Evolutionary conservation across 2,888 invertebrate species (phyloP), one percentile per base, ranked within the genome.

Genomic region (Drosophila ustulata): DNA sequence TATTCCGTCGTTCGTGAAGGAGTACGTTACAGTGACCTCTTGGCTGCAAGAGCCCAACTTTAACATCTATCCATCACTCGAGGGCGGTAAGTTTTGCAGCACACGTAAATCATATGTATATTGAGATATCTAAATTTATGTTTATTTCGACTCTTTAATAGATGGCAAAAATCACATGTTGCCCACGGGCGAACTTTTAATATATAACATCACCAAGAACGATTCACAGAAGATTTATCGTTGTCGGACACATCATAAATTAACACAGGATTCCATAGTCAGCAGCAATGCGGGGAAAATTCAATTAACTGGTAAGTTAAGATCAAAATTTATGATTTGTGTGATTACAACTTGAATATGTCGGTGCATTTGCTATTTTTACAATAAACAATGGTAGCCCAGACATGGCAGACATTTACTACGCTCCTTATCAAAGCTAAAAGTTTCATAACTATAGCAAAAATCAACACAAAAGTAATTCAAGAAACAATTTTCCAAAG

Each of bases 141-240:
- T 28, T 11, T 34, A 30, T 23, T 34, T 39, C 7, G 23, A 56
- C 62, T 52, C 23, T 41, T 41, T 45, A 28, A n/a, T n/a, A 94
- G 94, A 94, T 91, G 94, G 94, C 47, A 94, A 94, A 91, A 93
- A 93, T 91, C 94, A 94, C 79, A 94, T 95, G 92, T 92, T 94
- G 46, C 93, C 93, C 37, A 93, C 93, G 50, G 95, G 95, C 8
- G 94, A 94, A 80, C 91, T 95, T 65, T 93, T 95, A 91, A 93
- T 95, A 70, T 93, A 94, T 78, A 93, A 94, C 88, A 93, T 95
- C 74, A 93, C 93, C 71, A 93, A 93, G 75, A 91, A 90, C 71
- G 95, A 95, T 91, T 93, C 93, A 18, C 93, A 93, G 79, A 93
- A 93, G 86, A 93, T 93, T 75, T 95, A 94, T 90, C 93, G 94